These are phyloP conservation scores for Percopsis transmontana DNA, from an alignment of 2,113 vertebrate species.

Conservation along the genomic window DNA sequence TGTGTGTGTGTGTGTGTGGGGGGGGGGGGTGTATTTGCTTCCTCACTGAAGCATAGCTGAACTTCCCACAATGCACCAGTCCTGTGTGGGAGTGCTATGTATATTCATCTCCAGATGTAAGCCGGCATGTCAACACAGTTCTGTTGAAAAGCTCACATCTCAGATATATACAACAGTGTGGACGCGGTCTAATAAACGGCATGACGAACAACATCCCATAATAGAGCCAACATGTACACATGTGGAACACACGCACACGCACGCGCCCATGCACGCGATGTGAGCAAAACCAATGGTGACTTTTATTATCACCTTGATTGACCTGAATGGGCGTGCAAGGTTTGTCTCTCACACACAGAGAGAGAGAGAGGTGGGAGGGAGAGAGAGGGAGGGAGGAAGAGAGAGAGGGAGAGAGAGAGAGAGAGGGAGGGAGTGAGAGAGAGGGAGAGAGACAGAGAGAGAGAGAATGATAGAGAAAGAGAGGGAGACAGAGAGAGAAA, in stretches of 20 bases:
- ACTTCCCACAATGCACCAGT: too few species aligned
- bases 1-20: neutral
- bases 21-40: neutral
- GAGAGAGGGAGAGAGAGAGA: neutral
- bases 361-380: slow-evolving; percentile 35
- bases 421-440: too few species aligned
- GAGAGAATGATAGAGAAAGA: too few species aligned
- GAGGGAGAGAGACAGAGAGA: neutral
- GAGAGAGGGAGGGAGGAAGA: neutral
- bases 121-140: neutral
- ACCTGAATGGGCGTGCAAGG: slow-evolving; percentile 84
- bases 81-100: neutral
- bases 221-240: neutral
- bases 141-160: too few species aligned
- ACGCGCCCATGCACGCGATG: slow-evolving; percentile 32
- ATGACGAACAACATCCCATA: slow-evolving; percentile 9
- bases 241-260: slow-evolving; percentile 7
- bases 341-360: slow-evolving; percentile 83
- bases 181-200: too few species aligned
- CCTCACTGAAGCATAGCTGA: too few species aligned
- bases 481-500: too few species aligned
- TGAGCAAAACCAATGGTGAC: slow-evolving; percentile 78
- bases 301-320: slow-evolving; percentile 94
- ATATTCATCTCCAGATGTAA: slow-evolving; percentile 34
- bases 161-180: too few species aligned